A percentile compares a stretch with the other conserved stretches of the same genome.
These are phyloP conservation scores for Megalonaias nervosa DNA, from an alignment of 1,140 invertebrate species.

Conservation along the genomic window DNA sequence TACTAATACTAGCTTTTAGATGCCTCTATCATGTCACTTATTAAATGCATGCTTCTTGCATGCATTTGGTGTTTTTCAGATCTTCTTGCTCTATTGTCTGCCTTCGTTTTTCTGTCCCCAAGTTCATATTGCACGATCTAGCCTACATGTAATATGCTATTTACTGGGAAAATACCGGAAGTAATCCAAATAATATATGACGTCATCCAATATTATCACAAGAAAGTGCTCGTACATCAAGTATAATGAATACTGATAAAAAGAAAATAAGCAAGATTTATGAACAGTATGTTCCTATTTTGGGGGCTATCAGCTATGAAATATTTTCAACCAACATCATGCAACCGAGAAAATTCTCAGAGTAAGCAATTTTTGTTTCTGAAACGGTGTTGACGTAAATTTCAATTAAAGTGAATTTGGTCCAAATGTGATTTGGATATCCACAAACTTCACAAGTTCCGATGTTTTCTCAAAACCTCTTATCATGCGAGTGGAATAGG, in stretches of 20 bases:
- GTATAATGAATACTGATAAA: conserved; percentile 8
- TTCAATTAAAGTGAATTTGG: too few relatives aligned
- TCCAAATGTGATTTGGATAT: too few relatives aligned
- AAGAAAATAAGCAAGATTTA: conserved; percentile 13
- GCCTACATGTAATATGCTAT: not conserved
- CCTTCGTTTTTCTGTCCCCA: too few relatives aligned
- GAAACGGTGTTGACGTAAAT: too few relatives aligned
- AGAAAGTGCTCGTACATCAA: conserved; percentile 1
- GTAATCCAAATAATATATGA: not conserved
- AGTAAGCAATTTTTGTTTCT: conserved; percentile 30
- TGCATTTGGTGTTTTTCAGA: too few relatives aligned
- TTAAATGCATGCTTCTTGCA: too few relatives aligned
- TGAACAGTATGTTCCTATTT: conserved; percentile 43
- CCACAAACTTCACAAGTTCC: too few relatives aligned
- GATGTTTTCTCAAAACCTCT: too few relatives aligned
- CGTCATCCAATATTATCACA: conserved; percentile 8
- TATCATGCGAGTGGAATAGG: too few relatives aligned
- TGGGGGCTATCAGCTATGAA: conserved; percentile 58
- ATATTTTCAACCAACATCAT: conserved; percentile 63
- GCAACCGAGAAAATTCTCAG: conserved; percentile 52
- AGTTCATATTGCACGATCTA: not conserved
- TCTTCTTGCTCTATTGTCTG: too few relatives aligned
- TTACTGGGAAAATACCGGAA: not conserved
- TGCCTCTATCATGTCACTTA: too few relatives aligned
- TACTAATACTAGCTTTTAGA: too few relatives aligned